A percentile compares a stretch with the other conserved stretches of the same genome.
Conservation (phyloP, 1,140 invertebrate genomes). For the Sycophaga agraensis region DNA sequence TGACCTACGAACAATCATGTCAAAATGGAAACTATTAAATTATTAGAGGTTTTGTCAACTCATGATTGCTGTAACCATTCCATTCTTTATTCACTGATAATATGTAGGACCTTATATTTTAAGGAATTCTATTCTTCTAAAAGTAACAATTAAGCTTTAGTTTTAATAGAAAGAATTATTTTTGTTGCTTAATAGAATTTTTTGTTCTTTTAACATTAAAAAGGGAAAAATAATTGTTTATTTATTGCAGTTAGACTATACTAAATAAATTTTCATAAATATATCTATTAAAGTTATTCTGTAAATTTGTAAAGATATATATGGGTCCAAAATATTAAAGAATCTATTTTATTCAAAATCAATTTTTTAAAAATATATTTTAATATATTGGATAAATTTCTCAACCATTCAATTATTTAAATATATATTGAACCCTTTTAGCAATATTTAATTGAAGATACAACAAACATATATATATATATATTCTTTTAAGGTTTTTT, state of each 20-base stretch:
- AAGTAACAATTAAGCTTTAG: no score
- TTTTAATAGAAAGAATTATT: no score
- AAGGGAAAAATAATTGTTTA: no score
- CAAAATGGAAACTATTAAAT: neutral
- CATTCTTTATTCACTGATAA: neutral
- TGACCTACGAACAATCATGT: conserved; percentile 37
- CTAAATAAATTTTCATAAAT: neutral
- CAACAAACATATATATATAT: no score
- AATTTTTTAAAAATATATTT: conserved; percentile 9
- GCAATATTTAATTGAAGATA: no score
- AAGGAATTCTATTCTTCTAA: no score
- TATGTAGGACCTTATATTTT: no score
- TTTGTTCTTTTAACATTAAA: neutral
- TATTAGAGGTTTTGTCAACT: no score
- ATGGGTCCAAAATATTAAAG: conserved; percentile 14
- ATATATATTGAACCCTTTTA: no score
- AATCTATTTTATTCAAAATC: conserved; percentile 1
- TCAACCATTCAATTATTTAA: conserved; percentile 2
- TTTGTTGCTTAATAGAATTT: no score
- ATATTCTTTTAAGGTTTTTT: no score
- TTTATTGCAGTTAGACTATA: neutral
- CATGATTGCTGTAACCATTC: conserved; percentile 7
- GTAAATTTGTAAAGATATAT: conserved; percentile 7
- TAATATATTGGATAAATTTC: neutral
- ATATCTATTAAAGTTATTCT: neutral